These are phyloP conservation scores for Megaustenia siamemsis DNA, from an alignment of 2,888 invertebrate species.

Conservation along the genomic window DNA sequence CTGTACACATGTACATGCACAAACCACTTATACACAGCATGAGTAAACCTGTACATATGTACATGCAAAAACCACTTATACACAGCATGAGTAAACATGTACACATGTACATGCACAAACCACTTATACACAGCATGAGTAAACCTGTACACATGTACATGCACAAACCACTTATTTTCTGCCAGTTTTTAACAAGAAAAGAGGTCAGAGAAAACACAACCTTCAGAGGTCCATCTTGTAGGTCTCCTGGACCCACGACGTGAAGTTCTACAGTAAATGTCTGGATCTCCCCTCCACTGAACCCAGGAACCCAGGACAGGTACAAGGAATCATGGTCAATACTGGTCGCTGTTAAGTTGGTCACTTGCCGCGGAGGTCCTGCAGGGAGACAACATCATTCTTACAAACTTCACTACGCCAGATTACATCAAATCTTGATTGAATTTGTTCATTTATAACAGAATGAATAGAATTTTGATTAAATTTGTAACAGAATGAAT, in stretches of 20 bases:
- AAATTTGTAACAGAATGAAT: too few species aligned
- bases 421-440: too few species aligned
- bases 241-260: too few species aligned
- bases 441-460: too few species aligned
- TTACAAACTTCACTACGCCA: too few species aligned
- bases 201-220: not conserved
- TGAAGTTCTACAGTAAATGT: conserved; percentile 21
- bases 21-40: too few species aligned
- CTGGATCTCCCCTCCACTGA: conserved; percentile 29
- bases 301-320: conserved; percentile 25
- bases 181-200: not conserved
- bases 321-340: not conserved
- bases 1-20: too few species aligned
- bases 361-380: not conserved
- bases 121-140: too few species aligned
- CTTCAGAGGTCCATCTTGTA: not conserved
- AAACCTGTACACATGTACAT: not conserved
- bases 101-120: not conserved
- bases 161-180: not conserved
- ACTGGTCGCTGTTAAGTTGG: conserved; percentile 8
- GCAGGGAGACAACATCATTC: too few species aligned
- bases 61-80: not conserved
- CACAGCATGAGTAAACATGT: not conserved
- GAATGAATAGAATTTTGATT: too few species aligned
- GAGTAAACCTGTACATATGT: not conserved